These are phyloP conservation scores for Xyrichtys novacula DNA, from an alignment of 2,797 vertebrate genomes.

Conservation along the genomic window DNA sequence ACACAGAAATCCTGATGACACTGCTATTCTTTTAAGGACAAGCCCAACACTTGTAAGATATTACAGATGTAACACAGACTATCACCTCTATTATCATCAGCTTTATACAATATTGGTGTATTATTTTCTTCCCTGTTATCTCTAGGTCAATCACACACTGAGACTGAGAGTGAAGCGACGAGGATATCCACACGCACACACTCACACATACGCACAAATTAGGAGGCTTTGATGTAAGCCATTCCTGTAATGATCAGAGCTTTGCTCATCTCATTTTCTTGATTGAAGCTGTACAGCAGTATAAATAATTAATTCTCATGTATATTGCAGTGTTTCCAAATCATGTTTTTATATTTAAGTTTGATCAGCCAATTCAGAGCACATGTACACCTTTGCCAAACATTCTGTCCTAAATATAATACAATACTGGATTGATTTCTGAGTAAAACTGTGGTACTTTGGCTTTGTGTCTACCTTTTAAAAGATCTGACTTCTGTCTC, in stretches of 20 bases:
- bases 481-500: constrained; percentile 22
- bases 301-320: constrained; percentile 92
- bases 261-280: constrained; percentile 88
- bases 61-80: constrained; percentile 29
- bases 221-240: constrained; percentile 83
- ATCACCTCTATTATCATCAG: constrained; percentile 55
- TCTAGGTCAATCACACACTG: constrained; percentile 63
- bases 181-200: constrained; percentile 53
- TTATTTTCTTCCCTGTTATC: constrained; percentile 64
- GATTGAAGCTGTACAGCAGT: constrained; percentile 90
- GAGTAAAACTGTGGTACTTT: constrained; percentile 33
- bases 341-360: constrained; percentile 74
- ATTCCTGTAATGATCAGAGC: constrained; percentile 85
- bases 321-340: constrained; percentile 90
- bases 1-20: background rate
- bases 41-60: constrained; percentile 30
- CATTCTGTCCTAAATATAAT: constrained; percentile 52
- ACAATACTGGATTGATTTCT: constrained; percentile 40
- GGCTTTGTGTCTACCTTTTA: constrained; percentile 30
- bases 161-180: constrained; percentile 57
- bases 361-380: constrained; percentile 75
- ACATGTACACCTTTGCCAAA: constrained; percentile 70
- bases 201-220: constrained; percentile 75
- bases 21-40: constrained; percentile 28
- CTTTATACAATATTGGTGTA: constrained; percentile 41